Conservation (phyloP, 2,113 vertebrate genomes). For the Cavia aperea region DNA sequence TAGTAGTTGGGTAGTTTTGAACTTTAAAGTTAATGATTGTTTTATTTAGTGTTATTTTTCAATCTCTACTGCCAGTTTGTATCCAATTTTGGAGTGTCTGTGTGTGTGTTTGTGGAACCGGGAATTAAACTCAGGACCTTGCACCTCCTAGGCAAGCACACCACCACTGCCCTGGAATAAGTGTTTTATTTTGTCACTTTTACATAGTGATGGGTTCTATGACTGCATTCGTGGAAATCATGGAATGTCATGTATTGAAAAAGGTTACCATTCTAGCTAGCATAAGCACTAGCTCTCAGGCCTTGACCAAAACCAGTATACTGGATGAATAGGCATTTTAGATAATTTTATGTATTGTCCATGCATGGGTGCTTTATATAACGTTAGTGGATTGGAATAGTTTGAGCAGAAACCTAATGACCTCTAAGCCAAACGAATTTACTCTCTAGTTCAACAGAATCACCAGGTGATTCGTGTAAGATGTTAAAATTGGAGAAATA, state of each 20-base stretch:
- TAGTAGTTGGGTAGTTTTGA: slow-evolving; percentile 22
- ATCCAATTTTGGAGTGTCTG: not conserved
- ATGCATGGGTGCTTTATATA: not conserved
- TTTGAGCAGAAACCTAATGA: slow-evolving; percentile 12
- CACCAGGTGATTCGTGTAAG: not conserved
- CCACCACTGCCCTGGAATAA: not conserved
- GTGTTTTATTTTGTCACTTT: slow-evolving; percentile 1
- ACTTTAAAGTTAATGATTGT: slow-evolving; percentile 26
- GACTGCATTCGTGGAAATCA: not conserved
- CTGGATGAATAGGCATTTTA: not conserved
- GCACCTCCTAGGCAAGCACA: too few species aligned
- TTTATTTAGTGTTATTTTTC: slow-evolving; percentile 22
- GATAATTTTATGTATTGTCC: not conserved
- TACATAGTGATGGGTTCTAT: not conserved
- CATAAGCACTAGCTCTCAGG: not conserved
- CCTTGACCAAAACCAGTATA: not conserved
- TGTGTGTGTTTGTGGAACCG: not conserved
- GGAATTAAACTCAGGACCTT: too few species aligned
- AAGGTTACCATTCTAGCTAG: not conserved
- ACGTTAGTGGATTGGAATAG: not conserved
- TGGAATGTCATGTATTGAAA: not conserved
- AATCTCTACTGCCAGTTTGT: not conserved
- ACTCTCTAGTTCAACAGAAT: not conserved
- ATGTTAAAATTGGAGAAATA: slow-evolving; percentile 7
- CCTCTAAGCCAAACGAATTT: not conserved